Base-by-base conservation (phyloP, 2,888 invertebrate genomes). In the Amitus sp. region DNA sequence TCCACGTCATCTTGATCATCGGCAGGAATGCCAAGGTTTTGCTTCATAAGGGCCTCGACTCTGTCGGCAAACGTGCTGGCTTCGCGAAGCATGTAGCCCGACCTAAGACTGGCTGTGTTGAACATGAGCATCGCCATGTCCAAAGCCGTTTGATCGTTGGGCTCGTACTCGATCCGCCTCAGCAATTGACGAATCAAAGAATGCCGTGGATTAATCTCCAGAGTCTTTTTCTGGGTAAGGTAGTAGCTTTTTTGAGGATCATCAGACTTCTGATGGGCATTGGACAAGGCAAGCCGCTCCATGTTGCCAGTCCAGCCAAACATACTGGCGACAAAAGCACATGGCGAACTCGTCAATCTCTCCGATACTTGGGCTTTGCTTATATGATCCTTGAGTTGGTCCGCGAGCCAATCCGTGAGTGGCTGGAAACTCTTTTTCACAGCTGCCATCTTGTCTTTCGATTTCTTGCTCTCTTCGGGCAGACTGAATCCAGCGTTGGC, bases 291-390 rank as follows among this genome's bases (percentile, higher is more conserved):
- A 17, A 65, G n/a, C 12, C 98, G 88, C 85, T 98, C 98, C 98
- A 99, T 98, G 84, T 98, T 98, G 74, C 98, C 98, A 73, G 98
- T 97, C 98, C 98, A 98, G 70, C 98, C 98, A 84, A 96, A 98
- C 86, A 94, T 91, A 60, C 94, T 93, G 67, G 98, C 98, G 45
- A 98, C 96, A 48, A 99, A 86, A 48, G 97, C 98, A 82, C 96
- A 97, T 0, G 98, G 98, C 5, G 98, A 97, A 75, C 90, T 91
- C 60, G 91, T 89, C 56, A 98, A 86, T 55, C 97, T 88, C 72
- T 96, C 94, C 1, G 97, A 97, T 18, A 98, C 86, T 49, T 87
- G 85, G 1, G 93, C 94, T 82, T 94, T 95, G 58, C 85, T 85
- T 68, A 91, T 86, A 79, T 88, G 87, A 61, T 93, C 91, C 80